Percentiles rank a stretch among this genome's conserved stretches.
Evolutionary conservation across 2,113 vertebrate genomes (phyloP).

Genomic region (Ailuropoda melanoleuca): DNA sequence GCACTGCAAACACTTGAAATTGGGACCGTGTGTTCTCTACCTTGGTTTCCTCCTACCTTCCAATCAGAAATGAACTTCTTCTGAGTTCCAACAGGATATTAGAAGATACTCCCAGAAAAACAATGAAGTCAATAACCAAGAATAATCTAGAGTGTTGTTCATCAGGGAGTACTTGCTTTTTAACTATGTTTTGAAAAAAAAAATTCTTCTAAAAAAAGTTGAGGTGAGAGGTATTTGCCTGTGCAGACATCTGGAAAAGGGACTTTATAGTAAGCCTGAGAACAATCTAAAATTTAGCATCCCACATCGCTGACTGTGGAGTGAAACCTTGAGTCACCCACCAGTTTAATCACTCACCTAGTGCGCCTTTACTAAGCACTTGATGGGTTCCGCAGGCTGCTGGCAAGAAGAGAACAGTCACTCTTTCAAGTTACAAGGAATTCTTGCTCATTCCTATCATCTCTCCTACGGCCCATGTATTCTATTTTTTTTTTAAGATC

Average conservation of each 20-base stretch:
- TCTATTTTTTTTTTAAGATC: neutral
- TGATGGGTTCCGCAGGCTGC: neutral
- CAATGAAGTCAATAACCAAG: neutral
- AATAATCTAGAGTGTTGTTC: neutral
- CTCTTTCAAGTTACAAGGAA: neutral
- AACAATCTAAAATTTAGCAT: neutral
- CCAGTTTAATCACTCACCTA: neutral
- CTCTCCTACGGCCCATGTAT: neutral
- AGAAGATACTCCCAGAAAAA: neutral
- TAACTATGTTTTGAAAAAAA: neutral
- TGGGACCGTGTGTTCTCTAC: neutral
- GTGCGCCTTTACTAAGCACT: neutral
- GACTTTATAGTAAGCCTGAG: neutral
- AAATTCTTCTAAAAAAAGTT: neutral
- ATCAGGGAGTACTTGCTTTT: neutral
- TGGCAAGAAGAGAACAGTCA: neutral
- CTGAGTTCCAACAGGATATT: neutral
- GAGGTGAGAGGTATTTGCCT: neutral
- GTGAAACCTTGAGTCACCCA: neutral
- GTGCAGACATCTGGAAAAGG: neutral
- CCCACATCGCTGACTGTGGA: neutral
- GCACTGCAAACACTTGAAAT: neutral
- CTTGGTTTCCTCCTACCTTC: neutral
- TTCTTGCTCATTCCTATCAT: neutral
- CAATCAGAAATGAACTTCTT: neutral